A percentile compares a stretch with the other conserved stretches of the same genome.
Conservation (phyloP, 2,888 invertebrate species). For the Drosophila nr. fundita region DNA sequence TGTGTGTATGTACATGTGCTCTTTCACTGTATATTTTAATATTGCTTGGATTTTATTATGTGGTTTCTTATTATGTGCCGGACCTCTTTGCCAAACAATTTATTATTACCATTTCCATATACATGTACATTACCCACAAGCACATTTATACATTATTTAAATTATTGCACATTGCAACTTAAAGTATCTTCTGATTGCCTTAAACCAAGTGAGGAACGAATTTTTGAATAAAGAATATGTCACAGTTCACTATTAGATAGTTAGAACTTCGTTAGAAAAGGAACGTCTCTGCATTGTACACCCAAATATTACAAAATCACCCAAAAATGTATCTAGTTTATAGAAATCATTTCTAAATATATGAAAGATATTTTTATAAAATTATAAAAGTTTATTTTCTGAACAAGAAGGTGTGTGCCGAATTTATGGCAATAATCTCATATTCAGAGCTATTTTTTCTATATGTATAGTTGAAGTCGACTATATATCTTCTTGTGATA, state of each 20-base stretch:
- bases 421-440: too few relatives aligned
- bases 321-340: background rate
- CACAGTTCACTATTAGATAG: background rate
- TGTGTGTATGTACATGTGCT: background rate
- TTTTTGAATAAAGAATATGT: slow-evolving; percentile 12
- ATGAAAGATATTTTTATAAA: background rate
- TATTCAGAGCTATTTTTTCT: background rate
- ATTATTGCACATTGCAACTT: slow-evolving; percentile 46
- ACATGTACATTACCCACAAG: slow-evolving; percentile 9
- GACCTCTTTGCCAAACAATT: slow-evolving; percentile 58
- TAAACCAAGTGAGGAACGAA: slow-evolving; percentile 10
- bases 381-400: background rate
- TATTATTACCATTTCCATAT: slow-evolving; percentile 51
- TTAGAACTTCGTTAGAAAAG: background rate
- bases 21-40: slow-evolving; percentile 28
- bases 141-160: slow-evolving; percentile 21
- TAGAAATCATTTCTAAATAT: background rate
- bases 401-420: background rate
- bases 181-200: slow-evolving; percentile 16
- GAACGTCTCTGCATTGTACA: too few relatives aligned
- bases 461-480: background rate
- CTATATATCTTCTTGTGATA: background rate
- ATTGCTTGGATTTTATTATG: slow-evolving; percentile 56
- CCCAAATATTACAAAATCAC: background rate
- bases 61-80: slow-evolving; percentile 76